Base-by-base conservation (phyloP, 23 tunicate species). In the Clavelina lepadiformis region DNA sequence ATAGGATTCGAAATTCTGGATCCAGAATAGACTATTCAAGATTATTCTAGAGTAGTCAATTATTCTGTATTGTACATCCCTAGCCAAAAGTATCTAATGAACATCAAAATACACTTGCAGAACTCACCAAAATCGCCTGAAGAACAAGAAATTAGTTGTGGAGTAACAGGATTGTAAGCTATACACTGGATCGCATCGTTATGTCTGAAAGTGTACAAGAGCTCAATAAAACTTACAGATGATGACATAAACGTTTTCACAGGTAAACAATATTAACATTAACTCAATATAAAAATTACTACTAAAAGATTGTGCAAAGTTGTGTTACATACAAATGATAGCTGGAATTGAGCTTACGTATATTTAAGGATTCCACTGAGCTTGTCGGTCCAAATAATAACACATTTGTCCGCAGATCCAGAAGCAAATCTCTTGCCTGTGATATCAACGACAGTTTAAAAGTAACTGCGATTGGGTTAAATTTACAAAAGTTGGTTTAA, bases 401-500 rank as follows among this genome's bases (percentile, higher is more conserved):
- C 97, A 34, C 56, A 73, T 44, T 89, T 89, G 45, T 89, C 97
- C 23, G 89, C 89, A 31, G 89, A 69, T 20, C 97, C 97, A 2
- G 97, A 80, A 0, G 97, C 97, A 70, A 80, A 89, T 6, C 88
- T 69, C 56, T 80, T 89, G 22, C 97, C 97, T 88, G 31, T 11
- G 21, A 58, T 61, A 19, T 54, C 23, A 22, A 11, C 15, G 26
- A 8, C 26, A 11, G 26, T 13, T n/a, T n/a, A n/a, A n/a, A n/a
- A n/a, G n/a, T n/a, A n/a, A n/a, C n/a, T n/a, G n/a, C n/a, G n/a
- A n/a, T n/a, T n/a, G n/a, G n/a, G 18, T 22, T 55, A 13, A 19
- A 55, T 18, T 55, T 55, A 19, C 25, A 13, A 19, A 13, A n/a
- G 15, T 13, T 55, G 23, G 25, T 55, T 20, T 55, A 19, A 22